Base-by-base conservation (phyloP, 2,797 vertebrate species). In the Leptodactylus fallax region DNA sequence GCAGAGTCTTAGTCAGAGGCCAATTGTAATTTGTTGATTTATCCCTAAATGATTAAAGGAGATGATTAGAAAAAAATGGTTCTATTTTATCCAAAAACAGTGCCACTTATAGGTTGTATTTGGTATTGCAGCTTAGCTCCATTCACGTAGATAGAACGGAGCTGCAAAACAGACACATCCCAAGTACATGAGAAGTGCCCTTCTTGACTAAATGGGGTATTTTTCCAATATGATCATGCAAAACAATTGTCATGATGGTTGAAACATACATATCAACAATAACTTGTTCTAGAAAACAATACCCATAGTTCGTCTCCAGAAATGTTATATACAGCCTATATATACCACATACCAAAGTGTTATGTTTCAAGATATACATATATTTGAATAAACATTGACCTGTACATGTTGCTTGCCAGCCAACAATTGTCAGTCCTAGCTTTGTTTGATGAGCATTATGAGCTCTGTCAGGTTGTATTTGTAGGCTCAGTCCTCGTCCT, bases 401-500 rank as follows among this genome's bases (percentile, higher is more conserved):
- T 63, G 58, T n/a, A 83, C 14, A 85, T 74, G 81, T 63, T 67
- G 71, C 25, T 23, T 49, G 87, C n/a, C 63, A 25, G 56, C 85
- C 87, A 82, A 49, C 0, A 60, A 55, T 49, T 81, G 55, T 10
- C 36, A 79, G 56, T 9, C 63, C 83, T 76, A 51, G 80, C n/a
- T 10, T 69, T 76, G 60, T 25, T 74, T 0, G 90, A 90, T 0
- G 0, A 91, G 85, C 53, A 80, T 49, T 87, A 81, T 47, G 71
- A 65, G 79, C 49, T 3, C 79, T 47, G 85, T 90, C 91, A 89
- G 79, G 87, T 89, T 0, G 0, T 71, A 92, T 92, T 91, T 92
- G 85, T 87, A 79, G 25, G 67, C 90, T 87, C 61, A 89, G 92
- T 90, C 90, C 74, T 74, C 76, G 81, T 90, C 87, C 90, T 91